These are phyloP conservation scores for Arrhamphus sclerolepis DNA, from an alignment of 2,797 vertebrate species.

Conservation along the genomic window DNA sequence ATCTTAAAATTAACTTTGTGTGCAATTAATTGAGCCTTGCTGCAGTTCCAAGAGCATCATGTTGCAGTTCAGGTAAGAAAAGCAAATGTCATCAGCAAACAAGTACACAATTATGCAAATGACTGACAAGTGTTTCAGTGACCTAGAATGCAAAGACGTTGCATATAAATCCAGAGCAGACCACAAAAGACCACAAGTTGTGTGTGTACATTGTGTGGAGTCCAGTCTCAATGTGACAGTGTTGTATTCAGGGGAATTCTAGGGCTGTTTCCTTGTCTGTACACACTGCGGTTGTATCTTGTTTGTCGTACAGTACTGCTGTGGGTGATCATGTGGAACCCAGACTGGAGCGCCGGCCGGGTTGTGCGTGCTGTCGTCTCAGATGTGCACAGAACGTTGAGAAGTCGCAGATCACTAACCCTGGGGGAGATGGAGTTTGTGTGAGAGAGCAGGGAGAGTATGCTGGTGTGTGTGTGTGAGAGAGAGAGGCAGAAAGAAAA, in stretches of 20 bases:
- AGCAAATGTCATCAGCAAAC: too few species aligned
- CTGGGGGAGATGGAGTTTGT: slow-evolving; percentile 61
- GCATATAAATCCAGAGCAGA: neutral
- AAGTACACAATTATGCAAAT: neutral
- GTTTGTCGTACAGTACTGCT: slow-evolving; percentile 66
- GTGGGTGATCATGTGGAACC: slow-evolving; percentile 72
- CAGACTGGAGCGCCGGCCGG: slow-evolving; percentile 57
- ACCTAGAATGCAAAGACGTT: neutral
- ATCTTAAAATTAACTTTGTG: too few species aligned
- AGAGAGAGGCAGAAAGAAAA: slow-evolving; percentile 6
- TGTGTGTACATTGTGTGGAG: slow-evolving; percentile 1
- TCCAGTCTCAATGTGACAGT: slow-evolving; percentile 19
- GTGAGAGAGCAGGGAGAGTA: slow-evolving; percentile 28
- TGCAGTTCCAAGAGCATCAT: neutral
- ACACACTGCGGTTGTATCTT: slow-evolving; percentile 55
- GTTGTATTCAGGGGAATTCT: slow-evolving; percentile 32
- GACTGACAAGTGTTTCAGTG: neutral
- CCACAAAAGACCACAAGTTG: neutral
- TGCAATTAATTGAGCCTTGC: neutral
- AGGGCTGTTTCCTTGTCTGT: slow-evolving; percentile 40
- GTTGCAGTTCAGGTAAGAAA: too few species aligned
- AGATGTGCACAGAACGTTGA: slow-evolving; percentile 72
- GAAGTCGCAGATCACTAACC: slow-evolving; percentile 74
- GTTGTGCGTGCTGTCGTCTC: slow-evolving; percentile 73
- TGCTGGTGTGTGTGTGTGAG: slow-evolving; percentile 12